phyloP scores from a whole-genome alignment of 2,888 invertebrate genomes.

The Lissocephala sabroskyi region DNA sequence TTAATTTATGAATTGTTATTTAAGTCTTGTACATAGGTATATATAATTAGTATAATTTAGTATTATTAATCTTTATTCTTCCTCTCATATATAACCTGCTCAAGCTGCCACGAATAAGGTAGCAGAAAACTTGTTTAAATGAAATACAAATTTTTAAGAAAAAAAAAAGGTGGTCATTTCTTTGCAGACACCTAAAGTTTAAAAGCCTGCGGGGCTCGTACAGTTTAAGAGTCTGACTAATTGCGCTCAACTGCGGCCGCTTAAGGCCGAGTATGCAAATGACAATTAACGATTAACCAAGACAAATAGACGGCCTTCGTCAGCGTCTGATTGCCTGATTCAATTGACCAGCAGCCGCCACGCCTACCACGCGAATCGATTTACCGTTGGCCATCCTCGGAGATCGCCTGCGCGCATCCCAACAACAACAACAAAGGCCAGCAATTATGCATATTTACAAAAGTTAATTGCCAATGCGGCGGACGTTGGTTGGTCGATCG shows the following conservation, averaged over 20 bases:
- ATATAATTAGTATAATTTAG: no score
- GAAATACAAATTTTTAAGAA: constrained; percentile 37
- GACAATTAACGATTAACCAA: constrained; percentile 37
- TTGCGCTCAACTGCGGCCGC: background rate
- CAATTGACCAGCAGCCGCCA: constrained; percentile 32
- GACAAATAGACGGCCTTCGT: constrained; percentile 9
- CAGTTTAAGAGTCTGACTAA: constrained; percentile 10
- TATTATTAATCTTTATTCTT: no score
- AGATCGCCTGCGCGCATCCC: background rate
- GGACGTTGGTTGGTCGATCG: background rate
- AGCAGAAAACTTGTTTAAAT: no score
- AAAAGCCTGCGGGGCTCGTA: constrained; percentile 6
- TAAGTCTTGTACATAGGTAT: no score
- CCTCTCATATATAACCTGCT: no score
- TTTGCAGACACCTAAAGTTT: constrained; percentile 14
- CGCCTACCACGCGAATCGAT: background rate
- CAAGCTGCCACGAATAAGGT: no score
- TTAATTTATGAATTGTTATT: no score
- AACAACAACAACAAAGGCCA: constrained; percentile 20
- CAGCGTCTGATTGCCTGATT: constrained; percentile 42
- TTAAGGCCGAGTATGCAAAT: constrained; percentile 46
- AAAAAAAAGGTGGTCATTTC: constrained; percentile 20
- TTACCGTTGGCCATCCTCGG: no score
- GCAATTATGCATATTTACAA: constrained; percentile 63
- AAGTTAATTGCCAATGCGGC: constrained; percentile 50